These are phyloP conservation scores for Catharus bicknelli DNA, from an alignment of 2,113 vertebrate genomes.

Conservation along the genomic window DNA sequence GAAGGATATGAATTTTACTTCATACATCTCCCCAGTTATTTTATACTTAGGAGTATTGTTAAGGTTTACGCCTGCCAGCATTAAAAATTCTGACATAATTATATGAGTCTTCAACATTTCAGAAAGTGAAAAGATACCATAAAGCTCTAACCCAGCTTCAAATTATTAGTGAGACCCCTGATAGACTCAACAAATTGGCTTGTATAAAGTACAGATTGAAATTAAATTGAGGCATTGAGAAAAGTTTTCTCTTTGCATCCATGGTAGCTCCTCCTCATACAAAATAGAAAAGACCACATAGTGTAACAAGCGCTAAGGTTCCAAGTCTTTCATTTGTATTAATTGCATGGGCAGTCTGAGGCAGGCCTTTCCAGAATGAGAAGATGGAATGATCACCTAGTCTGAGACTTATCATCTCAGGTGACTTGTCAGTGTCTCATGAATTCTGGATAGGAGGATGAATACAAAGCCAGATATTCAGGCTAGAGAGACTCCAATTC, in stretches of 20 bases:
- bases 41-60: neutral
- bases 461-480: neutral
- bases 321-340: slow-evolving; percentile 3
- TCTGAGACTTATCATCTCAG: neutral
- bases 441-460: neutral
- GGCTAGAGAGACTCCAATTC: neutral
- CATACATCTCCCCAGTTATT: neutral
- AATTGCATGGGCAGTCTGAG: neutral
- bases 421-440: neutral
- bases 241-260: neutral
- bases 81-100: neutral
- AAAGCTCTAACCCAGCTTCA: neutral
- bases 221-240: neutral
- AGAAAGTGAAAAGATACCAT: neutral
- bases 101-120: neutral
- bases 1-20: neutral
- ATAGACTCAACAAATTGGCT: neutral
- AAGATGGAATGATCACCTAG: neutral
- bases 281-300: neutral
- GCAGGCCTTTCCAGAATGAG: neutral
- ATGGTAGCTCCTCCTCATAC: neutral
- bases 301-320: neutral
- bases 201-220: neutral
- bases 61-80: neutral
- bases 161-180: neutral